A percentile compares a stretch with the other conserved stretches of the same genome.
phyloP scores from a whole-genome alignment of 2,113 vertebrate species.

The Pachypanchax playfairii region DNA sequence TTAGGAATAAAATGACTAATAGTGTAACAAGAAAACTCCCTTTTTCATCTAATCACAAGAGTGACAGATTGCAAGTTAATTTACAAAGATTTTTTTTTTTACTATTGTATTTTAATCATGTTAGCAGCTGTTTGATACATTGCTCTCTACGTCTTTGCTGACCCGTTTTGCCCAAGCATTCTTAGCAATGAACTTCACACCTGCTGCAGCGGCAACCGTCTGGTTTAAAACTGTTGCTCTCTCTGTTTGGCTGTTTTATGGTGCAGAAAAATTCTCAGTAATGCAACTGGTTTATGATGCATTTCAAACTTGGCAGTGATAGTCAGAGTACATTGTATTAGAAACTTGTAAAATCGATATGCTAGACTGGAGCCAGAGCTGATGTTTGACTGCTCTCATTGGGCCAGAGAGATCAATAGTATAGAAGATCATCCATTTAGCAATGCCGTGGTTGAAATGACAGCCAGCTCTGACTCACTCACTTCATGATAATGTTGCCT shows the following conservation, averaged over 20 bases:
- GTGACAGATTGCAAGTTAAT: constrained; percentile 10
- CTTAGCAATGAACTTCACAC: constrained; percentile 25
- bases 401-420: constrained; percentile 49
- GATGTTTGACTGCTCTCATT: constrained; percentile 59
- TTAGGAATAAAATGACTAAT: constrained; percentile 3
- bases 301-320: constrained; percentile 51
- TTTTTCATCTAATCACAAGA: constrained; percentile 33
- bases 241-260: constrained; percentile 62
- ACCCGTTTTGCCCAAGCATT: constrained; percentile 28
- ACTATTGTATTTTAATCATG: constrained; percentile 36
- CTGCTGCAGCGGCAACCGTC: constrained; percentile 8
- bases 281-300: constrained; percentile 65
- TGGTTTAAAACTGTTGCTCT: constrained; percentile 38
- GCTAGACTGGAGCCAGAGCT: constrained; percentile 57
- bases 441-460: constrained; percentile 32
- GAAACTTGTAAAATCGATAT: constrained; percentile 65
- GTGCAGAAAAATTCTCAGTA: constrained; percentile 55
- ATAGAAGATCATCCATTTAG: constrained; percentile 49
- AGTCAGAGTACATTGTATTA: constrained; percentile 42
- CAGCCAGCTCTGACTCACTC: constrained; percentile 6
- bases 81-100: constrained; percentile 4
- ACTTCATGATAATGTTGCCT: not conserved
- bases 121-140: constrained; percentile 39
- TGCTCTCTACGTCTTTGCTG: constrained; percentile 35
- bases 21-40: constrained; percentile 13